Percentiles rank a stretch among this genome's conserved stretches.
Conservation (phyloP, 1,140 invertebrate species). For the Macrosteles quadrilineatus region DNA sequence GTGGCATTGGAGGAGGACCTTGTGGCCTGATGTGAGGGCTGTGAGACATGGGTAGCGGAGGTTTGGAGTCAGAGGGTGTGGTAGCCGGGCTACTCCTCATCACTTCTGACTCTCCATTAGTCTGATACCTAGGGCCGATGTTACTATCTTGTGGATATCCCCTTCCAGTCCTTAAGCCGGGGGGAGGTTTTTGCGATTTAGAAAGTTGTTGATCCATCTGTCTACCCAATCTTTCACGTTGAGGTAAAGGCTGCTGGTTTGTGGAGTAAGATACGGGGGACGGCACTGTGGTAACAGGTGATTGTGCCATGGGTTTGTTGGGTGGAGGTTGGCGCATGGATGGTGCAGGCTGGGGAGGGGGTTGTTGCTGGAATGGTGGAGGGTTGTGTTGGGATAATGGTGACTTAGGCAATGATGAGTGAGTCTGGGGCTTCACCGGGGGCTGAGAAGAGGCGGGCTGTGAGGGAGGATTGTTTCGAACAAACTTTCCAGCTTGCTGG, state of each 20-base stretch:
- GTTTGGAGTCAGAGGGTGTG: slow-evolving; percentile 4
- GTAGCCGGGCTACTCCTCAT: slow-evolving; percentile 19
- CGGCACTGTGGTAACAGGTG: slow-evolving; percentile 5
- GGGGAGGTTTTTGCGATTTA: slow-evolving; percentile 31
- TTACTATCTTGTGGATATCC: neutral
- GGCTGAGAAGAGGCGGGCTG: slow-evolving; percentile 16
- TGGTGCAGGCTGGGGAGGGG: neutral
- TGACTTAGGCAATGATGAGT: neutral
- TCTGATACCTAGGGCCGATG: slow-evolving; percentile 8
- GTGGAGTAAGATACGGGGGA: slow-evolving; percentile 9
- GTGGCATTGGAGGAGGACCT: slow-evolving; percentile 3
- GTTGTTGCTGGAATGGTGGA: slow-evolving; percentile 18
- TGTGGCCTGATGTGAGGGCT: slow-evolving; percentile 1
- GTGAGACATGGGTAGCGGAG: slow-evolving; percentile 8
- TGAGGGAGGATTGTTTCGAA: slow-evolving; percentile 45
- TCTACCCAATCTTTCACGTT: slow-evolving; percentile 21
- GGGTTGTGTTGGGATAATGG: slow-evolving; percentile 12
- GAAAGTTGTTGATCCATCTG: slow-evolving; percentile 28
- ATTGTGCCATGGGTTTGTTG: slow-evolving; percentile 12
- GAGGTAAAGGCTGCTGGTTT: slow-evolving; percentile 12
- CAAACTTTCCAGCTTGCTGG: slow-evolving; percentile 58
- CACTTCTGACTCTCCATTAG: slow-evolving; percentile 9
- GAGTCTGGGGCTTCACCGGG: slow-evolving; percentile 32
- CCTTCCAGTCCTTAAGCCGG: slow-evolving; percentile 3
- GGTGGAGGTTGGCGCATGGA: slow-evolving; percentile 2